These are phyloP conservation scores for Cecidostiba fungosa DNA, from an alignment of 2,888 invertebrate genomes.

Conservation along the genomic window DNA sequence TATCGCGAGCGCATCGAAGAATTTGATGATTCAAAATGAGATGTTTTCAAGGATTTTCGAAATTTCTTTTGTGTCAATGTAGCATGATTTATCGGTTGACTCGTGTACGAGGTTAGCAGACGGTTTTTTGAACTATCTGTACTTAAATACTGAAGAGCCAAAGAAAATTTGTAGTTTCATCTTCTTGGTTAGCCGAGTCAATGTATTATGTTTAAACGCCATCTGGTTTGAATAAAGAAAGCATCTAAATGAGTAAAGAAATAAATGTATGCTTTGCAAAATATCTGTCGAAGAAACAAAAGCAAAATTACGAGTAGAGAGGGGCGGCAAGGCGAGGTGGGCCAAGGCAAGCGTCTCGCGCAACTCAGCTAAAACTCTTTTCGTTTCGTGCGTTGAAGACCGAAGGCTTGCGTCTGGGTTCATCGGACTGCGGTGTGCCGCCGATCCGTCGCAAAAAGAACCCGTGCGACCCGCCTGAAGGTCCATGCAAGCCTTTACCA, in stretches of 20 bases:
- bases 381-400: constrained; percentile 5
- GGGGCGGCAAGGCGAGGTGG: constrained; percentile 39
- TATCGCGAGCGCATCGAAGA: constrained; percentile 27
- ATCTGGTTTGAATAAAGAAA: not conserved
- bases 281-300: not conserved
- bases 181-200: not conserved
- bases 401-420: constrained; percentile 66
- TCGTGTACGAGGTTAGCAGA: not conserved
- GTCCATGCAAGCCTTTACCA: constrained; percentile 70
- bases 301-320: not conserved
- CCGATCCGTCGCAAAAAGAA: constrained; percentile 68
- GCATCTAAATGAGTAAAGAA: not conserved
- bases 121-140: not conserved
- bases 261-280: not conserved
- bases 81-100: not conserved
- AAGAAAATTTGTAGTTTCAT: not conserved
- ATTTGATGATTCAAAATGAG: constrained; percentile 31
- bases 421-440: constrained; percentile 70
- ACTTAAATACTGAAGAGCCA: too few species aligned
- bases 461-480: constrained; percentile 72
- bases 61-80: not conserved
- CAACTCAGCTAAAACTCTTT: not conserved
- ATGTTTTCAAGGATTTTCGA: not conserved
- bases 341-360: constrained; percentile 29
- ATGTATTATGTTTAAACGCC: too few species aligned